Evolutionary conservation across 1,140 invertebrate genomes (phyloP).

Genomic region (Agrilus planipennis): DNA sequence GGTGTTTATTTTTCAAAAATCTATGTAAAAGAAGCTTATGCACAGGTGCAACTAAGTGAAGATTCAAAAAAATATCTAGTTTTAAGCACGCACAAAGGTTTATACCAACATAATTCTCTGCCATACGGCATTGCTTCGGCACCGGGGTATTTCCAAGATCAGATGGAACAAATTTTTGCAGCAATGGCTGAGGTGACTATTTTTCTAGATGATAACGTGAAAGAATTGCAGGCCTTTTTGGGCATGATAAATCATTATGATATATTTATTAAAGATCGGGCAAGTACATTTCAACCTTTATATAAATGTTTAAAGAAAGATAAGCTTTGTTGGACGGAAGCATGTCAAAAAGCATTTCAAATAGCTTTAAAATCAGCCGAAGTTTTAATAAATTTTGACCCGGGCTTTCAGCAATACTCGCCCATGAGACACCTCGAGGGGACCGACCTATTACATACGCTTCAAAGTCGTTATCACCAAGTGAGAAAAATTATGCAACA

Average conservation of each 20-base stretch:
- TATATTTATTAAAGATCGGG: conserved; percentile 22
- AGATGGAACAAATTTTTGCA: too few relatives aligned
- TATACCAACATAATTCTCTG: too few relatives aligned
- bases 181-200: too few relatives aligned
- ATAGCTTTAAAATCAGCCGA: conserved; percentile 21
- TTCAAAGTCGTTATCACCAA: conserved; percentile 13
- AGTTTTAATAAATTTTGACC: conserved; percentile 17
- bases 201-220: too few relatives aligned
- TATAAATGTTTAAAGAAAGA: conserved; percentile 22
- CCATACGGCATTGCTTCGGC: too few relatives aligned
- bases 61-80: too few relatives aligned
- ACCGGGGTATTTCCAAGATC: too few relatives aligned
- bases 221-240: conserved; percentile 24
- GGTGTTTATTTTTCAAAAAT: too few relatives aligned
- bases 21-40: too few relatives aligned
- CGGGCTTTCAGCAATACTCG: conserved; percentile 16
- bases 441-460: conserved; percentile 12
- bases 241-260: conserved; percentile 31
- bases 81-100: too few relatives aligned
- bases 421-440: not conserved
- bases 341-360: conserved; percentile 18
- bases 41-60: too few relatives aligned
- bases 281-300: conserved; percentile 19
- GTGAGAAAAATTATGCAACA: conserved; percentile 15
- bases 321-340: conserved; percentile 14